Percentiles rank a stretch among this genome's conserved stretches.
These are phyloP conservation scores for Drosophila lutescens DNA, from an alignment of 2,888 invertebrate species.

Conservation along the genomic window DNA sequence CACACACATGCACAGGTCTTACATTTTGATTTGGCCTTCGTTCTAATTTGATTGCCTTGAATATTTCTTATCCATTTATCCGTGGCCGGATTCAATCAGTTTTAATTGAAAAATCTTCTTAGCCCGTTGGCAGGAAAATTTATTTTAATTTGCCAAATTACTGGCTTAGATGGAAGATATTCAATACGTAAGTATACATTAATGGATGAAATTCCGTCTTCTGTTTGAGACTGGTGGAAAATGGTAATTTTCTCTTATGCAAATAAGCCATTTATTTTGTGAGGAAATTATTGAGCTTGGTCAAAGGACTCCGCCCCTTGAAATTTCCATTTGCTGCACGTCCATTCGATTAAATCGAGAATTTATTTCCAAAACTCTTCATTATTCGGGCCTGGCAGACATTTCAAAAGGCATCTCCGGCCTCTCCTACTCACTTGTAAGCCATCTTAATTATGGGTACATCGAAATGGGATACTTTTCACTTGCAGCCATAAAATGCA, in stretches of 20 bases:
- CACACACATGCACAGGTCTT: conserved; percentile 17
- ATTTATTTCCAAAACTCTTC: conserved; percentile 16
- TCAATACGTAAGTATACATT: neutral
- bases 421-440: conserved; percentile 14
- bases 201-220: conserved; percentile 24
- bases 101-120: conserved; percentile 24
- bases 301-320: conserved; percentile 17
- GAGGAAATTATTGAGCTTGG: conserved; percentile 23
- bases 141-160: conserved; percentile 23
- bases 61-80: conserved; percentile 10
- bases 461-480: conserved; percentile 22
- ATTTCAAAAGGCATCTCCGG: conserved; percentile 13
- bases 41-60: conserved; percentile 22
- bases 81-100: conserved; percentile 1
- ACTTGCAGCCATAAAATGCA: conserved; percentile 55
- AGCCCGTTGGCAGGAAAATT: conserved; percentile 7
- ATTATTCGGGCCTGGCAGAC: conserved; percentile 11
- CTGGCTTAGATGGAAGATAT: conserved; percentile 1
- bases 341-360: conserved; percentile 12
- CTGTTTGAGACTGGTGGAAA: conserved; percentile 6
- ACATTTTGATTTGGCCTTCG: conserved; percentile 22
- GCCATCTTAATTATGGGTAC: conserved; percentile 34
- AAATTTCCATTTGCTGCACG: conserved; percentile 28
- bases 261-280: conserved; percentile 17
- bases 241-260: conserved; percentile 32